phyloP scores from a whole-genome alignment of 2,888 invertebrate genomes.

The Vesta saturnalis region DNA sequence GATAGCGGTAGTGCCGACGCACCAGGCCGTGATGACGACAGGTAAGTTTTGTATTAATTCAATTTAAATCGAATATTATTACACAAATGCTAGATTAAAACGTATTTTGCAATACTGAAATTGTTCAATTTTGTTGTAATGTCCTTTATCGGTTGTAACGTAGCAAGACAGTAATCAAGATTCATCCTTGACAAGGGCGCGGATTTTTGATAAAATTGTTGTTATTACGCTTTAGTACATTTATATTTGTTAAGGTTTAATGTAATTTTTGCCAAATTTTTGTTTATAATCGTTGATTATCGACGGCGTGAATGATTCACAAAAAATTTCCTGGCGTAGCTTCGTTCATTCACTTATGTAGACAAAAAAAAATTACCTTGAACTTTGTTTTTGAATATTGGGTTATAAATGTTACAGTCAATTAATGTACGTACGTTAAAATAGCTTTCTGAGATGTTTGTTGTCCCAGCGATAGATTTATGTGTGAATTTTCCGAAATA shows the following conservation, averaged over 20 bases:
- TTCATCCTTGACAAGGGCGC: constrained; percentile 7
- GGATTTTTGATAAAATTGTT: constrained; percentile 2
- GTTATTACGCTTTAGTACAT: background rate
- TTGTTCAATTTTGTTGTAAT: background rate
- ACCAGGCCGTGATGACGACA: constrained; percentile 83
- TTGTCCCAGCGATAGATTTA: background rate
- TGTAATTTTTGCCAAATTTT: constrained; percentile 4
- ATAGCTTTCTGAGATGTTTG: background rate
- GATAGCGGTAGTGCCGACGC: constrained; percentile 81
- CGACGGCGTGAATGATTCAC: background rate
- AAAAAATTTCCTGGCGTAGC: background rate
- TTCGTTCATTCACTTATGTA: background rate
- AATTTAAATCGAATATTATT: constrained; percentile 17
- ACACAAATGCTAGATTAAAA: constrained; percentile 8
- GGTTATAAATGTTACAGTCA: constrained; percentile 2
- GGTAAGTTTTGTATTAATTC: constrained; percentile 64
- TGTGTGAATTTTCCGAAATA: background rate
- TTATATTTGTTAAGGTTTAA: background rate
- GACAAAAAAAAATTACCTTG: constrained; percentile 8
- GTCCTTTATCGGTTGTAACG: background rate
- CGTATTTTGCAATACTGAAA: too few species aligned
- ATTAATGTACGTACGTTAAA: background rate
- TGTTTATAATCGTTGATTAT: background rate
- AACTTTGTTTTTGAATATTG: constrained; percentile 9
- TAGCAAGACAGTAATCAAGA: constrained; percentile 5